A percentile compares a stretch with the other conserved stretches of the same genome.
Conservation (phyloP, 2,888 invertebrate species). For the Callinectes sapidus region DNA sequence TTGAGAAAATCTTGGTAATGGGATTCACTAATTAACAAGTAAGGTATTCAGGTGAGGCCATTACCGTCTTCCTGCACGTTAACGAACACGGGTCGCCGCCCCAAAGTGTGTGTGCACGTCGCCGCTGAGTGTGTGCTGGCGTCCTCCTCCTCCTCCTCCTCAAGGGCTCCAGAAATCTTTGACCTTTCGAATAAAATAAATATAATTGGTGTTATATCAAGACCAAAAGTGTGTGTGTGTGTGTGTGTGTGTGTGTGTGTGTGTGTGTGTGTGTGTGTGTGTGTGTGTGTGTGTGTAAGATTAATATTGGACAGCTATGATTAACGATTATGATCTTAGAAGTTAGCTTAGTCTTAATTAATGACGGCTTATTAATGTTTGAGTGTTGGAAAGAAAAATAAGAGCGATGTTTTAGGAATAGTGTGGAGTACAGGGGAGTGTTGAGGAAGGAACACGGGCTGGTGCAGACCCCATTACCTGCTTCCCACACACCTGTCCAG, state of each 20-base stretch:
- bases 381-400: neutral
- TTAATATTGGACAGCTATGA: too few relatives aligned
- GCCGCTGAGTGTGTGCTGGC: neutral
- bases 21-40: neutral
- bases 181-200: neutral
- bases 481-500: neutral
- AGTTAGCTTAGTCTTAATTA: too few relatives aligned
- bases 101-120: neutral
- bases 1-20: conserved; percentile 10
- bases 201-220: neutral
- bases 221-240: neutral
- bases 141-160: neutral
- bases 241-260: too few relatives aligned
- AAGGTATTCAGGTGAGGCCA: neutral
- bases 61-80: neutral
- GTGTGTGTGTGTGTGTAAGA: too few relatives aligned
- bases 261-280: too few relatives aligned
- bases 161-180: neutral
- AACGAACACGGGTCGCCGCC: neutral
- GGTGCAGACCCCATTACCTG: neutral
- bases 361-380: neutral
- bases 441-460: neutral
- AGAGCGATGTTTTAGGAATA: neutral
- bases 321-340: too few relatives aligned
- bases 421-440: neutral